phyloP scores from a whole-genome alignment of 2,113 vertebrate genomes.

The Mus musculus region DNA sequence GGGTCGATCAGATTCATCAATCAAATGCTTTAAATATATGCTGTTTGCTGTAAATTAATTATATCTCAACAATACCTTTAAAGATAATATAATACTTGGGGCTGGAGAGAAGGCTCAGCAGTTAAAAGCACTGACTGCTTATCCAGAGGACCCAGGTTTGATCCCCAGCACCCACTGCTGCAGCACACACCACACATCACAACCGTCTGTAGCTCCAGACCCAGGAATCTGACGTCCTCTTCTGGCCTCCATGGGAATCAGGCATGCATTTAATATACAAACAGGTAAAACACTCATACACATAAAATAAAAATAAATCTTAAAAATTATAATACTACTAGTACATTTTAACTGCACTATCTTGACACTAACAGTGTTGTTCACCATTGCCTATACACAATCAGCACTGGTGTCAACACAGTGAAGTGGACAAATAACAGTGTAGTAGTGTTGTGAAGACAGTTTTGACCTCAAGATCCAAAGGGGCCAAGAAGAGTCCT shows the following conservation, averaged over 20 bases:
- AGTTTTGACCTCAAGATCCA: constrained; percentile 11
- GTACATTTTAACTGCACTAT: background rate
- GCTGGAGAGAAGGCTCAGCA: background rate
- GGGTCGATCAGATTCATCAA: background rate
- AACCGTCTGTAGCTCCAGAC: background rate
- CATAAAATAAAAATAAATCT: background rate
- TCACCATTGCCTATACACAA: background rate
- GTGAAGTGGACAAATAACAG: background rate
- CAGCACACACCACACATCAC: background rate
- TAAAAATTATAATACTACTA: background rate
- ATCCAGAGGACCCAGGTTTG: background rate
- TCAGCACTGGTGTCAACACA: background rate
- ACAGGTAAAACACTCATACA: background rate
- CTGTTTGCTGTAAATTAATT: background rate
- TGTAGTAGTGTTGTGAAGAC: background rate
- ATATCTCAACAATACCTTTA: background rate
- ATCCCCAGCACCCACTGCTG: background rate
- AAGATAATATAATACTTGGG: background rate
- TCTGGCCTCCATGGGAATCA: background rate
- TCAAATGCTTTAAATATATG: background rate
- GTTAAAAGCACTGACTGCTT: background rate
- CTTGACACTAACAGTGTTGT: background rate
- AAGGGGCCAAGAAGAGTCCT: background rate
- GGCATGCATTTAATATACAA: background rate
- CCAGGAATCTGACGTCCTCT: background rate